A percentile compares a stretch with the other conserved stretches of the same genome.
phyloP scores from a whole-genome alignment of 2,888 invertebrate genomes.

The Gryllus longicercus region DNA sequence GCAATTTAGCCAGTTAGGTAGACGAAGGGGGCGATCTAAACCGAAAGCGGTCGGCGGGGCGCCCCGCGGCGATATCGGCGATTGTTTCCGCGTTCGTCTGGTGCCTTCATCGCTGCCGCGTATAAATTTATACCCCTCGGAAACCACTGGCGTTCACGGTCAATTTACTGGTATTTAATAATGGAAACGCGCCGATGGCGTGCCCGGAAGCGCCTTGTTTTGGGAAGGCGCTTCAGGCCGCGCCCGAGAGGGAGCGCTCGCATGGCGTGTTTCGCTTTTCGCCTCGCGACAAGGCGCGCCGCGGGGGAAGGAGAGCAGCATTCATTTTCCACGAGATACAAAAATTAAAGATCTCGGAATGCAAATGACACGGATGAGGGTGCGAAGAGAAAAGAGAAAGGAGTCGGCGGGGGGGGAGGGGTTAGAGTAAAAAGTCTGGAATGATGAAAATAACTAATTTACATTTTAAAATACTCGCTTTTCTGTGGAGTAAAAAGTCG shows the following conservation, averaged over 20 bases:
- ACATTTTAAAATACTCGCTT: constrained; percentile 1
- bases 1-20: not conserved
- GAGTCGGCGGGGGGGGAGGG: not conserved
- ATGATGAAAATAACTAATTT: constrained; percentile 17
- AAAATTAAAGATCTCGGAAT: constrained; percentile 17
- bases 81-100: not conserved
- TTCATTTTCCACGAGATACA: not conserved
- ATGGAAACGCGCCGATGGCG: not conserved
- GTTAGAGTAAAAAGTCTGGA: not conserved
- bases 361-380: constrained; percentile 4
- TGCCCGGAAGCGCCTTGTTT: not conserved
- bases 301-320: not conserved
- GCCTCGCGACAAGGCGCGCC: not conserved
- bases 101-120: not conserved
- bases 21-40: not conserved
- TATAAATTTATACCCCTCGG: constrained; percentile 4
- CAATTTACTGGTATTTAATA: not conserved
- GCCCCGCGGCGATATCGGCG: not conserved
- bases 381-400: not conserved
- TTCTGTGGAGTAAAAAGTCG: not conserved
- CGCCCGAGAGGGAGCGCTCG: too few species aligned
- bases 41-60: not conserved
- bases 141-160: not conserved
- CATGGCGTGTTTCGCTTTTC: too few species aligned
- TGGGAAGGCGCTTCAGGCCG: not conserved